These are phyloP conservation scores for Channa striata DNA, from an alignment of 2,797 vertebrate species.

Conservation along the genomic window DNA sequence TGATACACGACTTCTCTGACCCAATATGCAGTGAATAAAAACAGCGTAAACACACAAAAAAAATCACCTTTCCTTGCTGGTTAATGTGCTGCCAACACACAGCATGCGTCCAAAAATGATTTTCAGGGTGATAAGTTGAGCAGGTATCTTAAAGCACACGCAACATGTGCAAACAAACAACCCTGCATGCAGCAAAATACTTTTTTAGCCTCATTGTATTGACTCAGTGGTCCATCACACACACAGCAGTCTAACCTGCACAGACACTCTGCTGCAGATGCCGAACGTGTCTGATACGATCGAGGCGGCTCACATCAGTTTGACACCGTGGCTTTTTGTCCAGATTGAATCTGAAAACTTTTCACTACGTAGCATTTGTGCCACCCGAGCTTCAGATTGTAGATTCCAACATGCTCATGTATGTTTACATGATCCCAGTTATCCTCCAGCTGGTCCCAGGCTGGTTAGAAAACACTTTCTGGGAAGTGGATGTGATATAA, in stretches of 20 bases:
- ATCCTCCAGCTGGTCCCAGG: constrained; percentile 20
- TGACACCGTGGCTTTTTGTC: constrained; percentile 3
- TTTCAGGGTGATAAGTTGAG: not conserved
- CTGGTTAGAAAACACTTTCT: constrained; percentile 19
- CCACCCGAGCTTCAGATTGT: constrained; percentile 17
- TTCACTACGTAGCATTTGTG: constrained; percentile 3
- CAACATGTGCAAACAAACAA: not conserved
- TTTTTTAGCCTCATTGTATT: not conserved
- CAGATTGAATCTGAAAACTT: constrained; percentile 29
- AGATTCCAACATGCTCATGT: constrained; percentile 21
- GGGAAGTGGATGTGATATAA: constrained; percentile 19
- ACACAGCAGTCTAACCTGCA: constrained; percentile 9
- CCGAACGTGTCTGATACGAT: constrained; percentile 25
- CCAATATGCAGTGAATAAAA: no score
- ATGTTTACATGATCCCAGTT: constrained; percentile 22
- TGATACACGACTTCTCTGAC: no score
- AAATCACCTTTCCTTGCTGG: not conserved
- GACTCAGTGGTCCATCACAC: constrained; percentile 6
- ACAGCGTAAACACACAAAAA: not conserved
- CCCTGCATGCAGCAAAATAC: not conserved
- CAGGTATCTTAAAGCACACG: constrained; percentile 4
- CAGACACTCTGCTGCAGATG: not conserved
- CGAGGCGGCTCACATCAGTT: constrained; percentile 8
- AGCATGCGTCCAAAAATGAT: not conserved
- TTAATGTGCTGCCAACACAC: not conserved